phyloP scores from a whole-genome alignment of 2,113 vertebrate genomes.

The Pteropus alecto region DNA sequence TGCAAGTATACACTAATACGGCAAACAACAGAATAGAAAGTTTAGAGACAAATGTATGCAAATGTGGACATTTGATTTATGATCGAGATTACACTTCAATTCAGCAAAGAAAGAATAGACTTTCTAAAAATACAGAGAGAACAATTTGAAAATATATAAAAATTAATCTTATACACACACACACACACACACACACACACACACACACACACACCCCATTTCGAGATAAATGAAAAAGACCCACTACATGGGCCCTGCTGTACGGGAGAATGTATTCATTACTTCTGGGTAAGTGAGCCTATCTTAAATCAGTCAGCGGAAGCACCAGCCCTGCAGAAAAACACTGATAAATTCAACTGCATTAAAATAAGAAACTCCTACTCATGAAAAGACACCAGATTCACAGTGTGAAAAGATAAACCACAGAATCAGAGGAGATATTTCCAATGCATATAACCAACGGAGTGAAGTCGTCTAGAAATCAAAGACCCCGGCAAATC shows the following conservation, averaged over 20 bases:
- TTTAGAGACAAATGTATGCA: not conserved
- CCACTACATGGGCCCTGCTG: too few relatives aligned
- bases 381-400: not conserved
- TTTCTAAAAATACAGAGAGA: not conserved
- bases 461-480: not conserved
- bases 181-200: too few relatives aligned
- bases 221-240: too few relatives aligned
- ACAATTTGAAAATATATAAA: not conserved
- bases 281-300: not conserved
- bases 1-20: fast-evolving
- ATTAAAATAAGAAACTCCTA: not conserved
- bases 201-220: not conserved
- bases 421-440: not conserved
- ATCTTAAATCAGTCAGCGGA: not conserved
- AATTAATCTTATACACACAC: not conserved
- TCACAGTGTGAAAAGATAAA: not conserved
- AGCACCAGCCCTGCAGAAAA: not conserved
- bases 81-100: not conserved
- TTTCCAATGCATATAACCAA: not conserved
- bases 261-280: too few relatives aligned
- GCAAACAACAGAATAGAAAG: not conserved
- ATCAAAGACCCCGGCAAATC: not conserved
- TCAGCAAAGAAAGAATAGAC: not conserved
- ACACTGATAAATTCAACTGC: not conserved
- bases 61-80: not conserved